Evolutionary conservation across 1,140 invertebrate species (phyloP).

Genomic region (Helicoverpa armigera): DNA sequence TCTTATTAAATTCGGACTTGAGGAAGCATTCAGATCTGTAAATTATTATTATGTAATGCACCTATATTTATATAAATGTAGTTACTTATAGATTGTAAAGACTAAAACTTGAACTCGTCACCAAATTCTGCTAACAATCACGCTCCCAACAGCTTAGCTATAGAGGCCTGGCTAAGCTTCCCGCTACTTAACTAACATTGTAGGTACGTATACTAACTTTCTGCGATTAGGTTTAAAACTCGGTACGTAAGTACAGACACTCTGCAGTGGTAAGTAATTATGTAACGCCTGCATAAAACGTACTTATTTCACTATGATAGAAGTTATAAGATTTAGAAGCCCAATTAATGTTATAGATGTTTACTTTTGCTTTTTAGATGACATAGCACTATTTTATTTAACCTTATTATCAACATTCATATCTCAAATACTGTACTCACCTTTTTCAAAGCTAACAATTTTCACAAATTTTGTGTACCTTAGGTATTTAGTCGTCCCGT

Average conservation of each 20-base stretch:
- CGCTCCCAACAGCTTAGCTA: constrained; percentile 58
- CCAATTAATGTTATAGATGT: not conserved
- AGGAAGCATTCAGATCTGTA: constrained; percentile 34
- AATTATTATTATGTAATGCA: constrained; percentile 28
- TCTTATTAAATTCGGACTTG: constrained; percentile 1
- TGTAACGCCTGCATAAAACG: constrained; percentile 16
- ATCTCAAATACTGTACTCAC: too few relatives aligned
- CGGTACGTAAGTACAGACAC: not conserved
- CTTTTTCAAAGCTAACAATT: constrained; percentile 20
- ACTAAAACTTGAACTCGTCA: constrained; percentile 29
- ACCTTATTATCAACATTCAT: not conserved
- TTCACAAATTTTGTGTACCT: constrained; percentile 7
- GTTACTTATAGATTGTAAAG: constrained; percentile 15
- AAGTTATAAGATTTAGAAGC: constrained; percentile 19
- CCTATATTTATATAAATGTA: constrained; percentile 28
- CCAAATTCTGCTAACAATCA: constrained; percentile 54
- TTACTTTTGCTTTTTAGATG: constrained; percentile 23
- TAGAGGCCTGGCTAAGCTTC: constrained; percentile 56
- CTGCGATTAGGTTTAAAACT: not conserved
- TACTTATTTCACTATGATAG: not conserved
- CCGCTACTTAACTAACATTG: constrained; percentile 49
- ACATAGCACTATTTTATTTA: constrained; percentile 22
- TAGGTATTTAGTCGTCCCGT: constrained; percentile 40
- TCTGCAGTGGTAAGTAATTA: constrained; percentile 34
- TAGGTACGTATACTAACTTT: constrained; percentile 39